Base-by-base conservation (phyloP, 1,140 invertebrate genomes). In the Drusus annulatus region DNA sequence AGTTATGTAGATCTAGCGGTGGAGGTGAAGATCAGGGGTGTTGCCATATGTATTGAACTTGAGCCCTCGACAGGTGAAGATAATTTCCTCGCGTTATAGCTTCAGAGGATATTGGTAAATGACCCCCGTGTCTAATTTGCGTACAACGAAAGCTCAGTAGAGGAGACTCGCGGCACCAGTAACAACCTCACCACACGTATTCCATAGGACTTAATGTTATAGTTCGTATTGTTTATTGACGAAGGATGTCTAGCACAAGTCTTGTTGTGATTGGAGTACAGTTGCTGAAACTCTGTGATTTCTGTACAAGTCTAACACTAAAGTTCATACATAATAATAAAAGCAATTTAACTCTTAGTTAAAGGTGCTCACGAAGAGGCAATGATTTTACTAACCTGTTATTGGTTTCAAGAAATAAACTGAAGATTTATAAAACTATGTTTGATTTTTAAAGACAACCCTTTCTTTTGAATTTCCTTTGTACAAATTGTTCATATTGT, bases 131-230 rank as follows among this genome's bases (percentile, higher is more conserved):
- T 45, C 1, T 45, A 45, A 45, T 45, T 3, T 36, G 54, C 54
- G 8, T 60, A 7, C n/a, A 60, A 60, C 23, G 56, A 60, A 23
- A 3, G 56, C 54, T 58, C 54, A 60, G 17, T 23, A 6, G 19
- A 17, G 23, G 23, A 60, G 17, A 23, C 56, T 19, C 15, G 19
- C 17, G 2, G 45, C 28, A 50, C 31, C 28, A 19, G 36, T 23
- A 60, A 21, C 21, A 25, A 23, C 68, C 68, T 71, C 68, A 52
- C 54, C 54, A 54, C 45, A 71, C 10, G 13, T 71, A 71, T 71
- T 71, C 68, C 68, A 71, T 71, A 71, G 68, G 50, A 19, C 50
- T 71, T 71, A 71, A 71, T 71, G 5, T 71, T 52, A 52, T 51
- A 52, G 25, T 71, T 52, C 6, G 36, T 71, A 68, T 36, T 68